phyloP scores from a whole-genome alignment of 1,140 invertebrate species.

The Formica selysi region DNA sequence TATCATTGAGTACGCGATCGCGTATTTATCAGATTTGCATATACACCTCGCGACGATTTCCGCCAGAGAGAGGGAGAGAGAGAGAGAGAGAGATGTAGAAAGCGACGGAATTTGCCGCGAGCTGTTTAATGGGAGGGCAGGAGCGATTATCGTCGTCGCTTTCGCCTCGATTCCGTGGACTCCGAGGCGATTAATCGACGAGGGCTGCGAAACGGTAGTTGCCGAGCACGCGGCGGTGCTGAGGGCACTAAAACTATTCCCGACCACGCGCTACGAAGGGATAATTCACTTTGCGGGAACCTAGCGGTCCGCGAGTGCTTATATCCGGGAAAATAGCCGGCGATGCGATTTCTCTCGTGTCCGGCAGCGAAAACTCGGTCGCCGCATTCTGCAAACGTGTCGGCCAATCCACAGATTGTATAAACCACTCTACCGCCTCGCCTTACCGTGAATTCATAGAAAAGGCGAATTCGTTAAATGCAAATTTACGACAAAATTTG shows the following conservation, averaged over 20 bases:
- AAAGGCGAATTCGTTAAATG: neutral
- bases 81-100: neutral
- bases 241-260: conserved; percentile 65
- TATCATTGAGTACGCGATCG: conserved; percentile 61
- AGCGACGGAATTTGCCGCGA: neutral
- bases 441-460: conserved; percentile 1
- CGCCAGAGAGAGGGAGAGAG: neutral
- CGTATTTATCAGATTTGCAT: conserved; percentile 69
- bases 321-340: conserved; percentile 38
- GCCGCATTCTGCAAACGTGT: conserved; percentile 47
- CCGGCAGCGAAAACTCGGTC: conserved; percentile 53
- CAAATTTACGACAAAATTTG: neutral
- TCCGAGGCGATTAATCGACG: conserved; percentile 67
- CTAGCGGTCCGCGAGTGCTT: conserved; percentile 33
- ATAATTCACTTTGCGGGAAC: conserved; percentile 67
- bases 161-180: conserved; percentile 35
- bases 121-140: conserved; percentile 32
- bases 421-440: conserved; percentile 10
- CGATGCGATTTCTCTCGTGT: conserved; percentile 49
- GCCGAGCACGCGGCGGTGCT: conserved; percentile 23
- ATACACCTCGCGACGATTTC: conserved; percentile 15
- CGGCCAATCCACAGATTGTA: conserved; percentile 23
- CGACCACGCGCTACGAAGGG: conserved; percentile 43
- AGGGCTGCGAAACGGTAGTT: conserved; percentile 54
- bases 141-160: conserved; percentile 38